These are phyloP conservation scores for Bufotes viridis DNA, from an alignment of 2,797 vertebrate species.

Conservation along the genomic window DNA sequence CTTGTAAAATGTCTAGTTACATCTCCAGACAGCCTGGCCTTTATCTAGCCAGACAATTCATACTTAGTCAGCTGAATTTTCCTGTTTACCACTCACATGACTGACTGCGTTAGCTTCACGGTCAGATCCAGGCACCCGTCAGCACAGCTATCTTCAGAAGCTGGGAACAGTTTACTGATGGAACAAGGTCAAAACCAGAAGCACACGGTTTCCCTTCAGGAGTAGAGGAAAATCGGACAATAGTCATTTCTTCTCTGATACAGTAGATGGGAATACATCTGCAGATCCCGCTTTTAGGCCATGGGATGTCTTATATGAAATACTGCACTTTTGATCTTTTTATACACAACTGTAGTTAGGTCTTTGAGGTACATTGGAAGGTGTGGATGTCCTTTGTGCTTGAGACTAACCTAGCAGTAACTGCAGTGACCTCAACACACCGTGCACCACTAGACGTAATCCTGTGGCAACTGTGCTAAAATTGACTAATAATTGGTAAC, in stretches of 20 bases:
- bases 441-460: too few species aligned
- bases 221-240: neutral
- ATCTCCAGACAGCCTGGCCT: constrained; percentile 39
- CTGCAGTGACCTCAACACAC: too few species aligned
- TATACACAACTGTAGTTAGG: too few species aligned
- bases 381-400: too few species aligned
- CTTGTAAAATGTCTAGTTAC: constrained; percentile 10
- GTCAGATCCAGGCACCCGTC: constrained; percentile 41
- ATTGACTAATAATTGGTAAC: too few species aligned
- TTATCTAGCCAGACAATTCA: constrained; percentile 33
- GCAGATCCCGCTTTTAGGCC: too few species aligned
- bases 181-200: constrained; percentile 22
- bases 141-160: neutral
- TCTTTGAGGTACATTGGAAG: too few species aligned
- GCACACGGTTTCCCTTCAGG: neutral
- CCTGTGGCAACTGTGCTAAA: too few species aligned
- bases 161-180: constrained; percentile 2
- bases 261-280: neutral
- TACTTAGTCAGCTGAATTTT: constrained; percentile 55
- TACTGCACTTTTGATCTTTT: too few species aligned
- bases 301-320: too few species aligned
- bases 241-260: neutral
- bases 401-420: too few species aligned
- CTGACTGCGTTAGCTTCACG: constrained; percentile 34
- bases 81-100: constrained; percentile 53